Evolutionary conservation across 1,140 invertebrate genomes (phyloP), one percentile per base, ranked within the genome.

Genomic region (Camponotus pennsylvanicus): DNA sequence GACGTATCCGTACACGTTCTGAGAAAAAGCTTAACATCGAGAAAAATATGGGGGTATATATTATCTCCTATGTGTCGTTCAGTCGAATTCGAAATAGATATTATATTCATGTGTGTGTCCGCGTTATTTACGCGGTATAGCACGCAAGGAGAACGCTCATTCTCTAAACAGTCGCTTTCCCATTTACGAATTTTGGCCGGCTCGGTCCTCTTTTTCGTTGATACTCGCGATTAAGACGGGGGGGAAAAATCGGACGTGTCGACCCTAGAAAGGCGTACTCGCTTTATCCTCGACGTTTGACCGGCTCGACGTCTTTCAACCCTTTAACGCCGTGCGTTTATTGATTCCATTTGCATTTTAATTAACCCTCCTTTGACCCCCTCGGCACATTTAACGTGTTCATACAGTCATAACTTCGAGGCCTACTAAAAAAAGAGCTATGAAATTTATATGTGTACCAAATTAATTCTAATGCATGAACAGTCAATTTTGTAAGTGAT

Each of bases 1-100:
- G 63, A 80, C 13, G 13, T 49, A 52, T 52, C 49, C 49, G 15
- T 64, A 85, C 77, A 92, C 89, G 77, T 85, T 94, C 88, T 92
- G 91, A 93, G 91, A 93, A 92, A 93, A 94, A 94, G 94, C 93
- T 94, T 93, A 94, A 95, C 93, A 93, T 94, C 92, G 92, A 94
- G 93, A 94, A 95, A 94, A 94, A 94, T 94, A 94, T 94, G 92
- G 85, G 91, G 91, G 86, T 92, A 93, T 92, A 92, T 91, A 92
- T 92, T 90, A 91, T 93, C 80, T 91, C 88, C 91, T 91, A 93
- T 86, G 86, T 92, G 86, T 92, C 85, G 88, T 90, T 94, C 93
- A 94, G 93, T 94, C 94, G 90, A 94, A 94, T 94, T 94, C 80
- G 91, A 93, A 92, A 92, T 93, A 93, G 91, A 92, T 92, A 4